phyloP scores from a whole-genome alignment of 2,888 invertebrate species.

The Cantharis lateralis region DNA sequence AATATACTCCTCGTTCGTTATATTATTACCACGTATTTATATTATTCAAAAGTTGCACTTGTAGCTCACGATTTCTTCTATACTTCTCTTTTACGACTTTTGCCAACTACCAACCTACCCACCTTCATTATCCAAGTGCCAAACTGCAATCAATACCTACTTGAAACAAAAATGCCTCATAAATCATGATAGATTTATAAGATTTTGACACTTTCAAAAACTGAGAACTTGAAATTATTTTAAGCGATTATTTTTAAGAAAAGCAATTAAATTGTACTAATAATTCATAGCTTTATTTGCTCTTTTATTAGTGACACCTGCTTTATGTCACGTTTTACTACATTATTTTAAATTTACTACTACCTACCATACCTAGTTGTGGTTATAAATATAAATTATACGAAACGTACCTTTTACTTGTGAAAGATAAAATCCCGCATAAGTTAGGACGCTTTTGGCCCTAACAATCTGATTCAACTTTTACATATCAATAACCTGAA shows the following conservation, averaged over 20 bases:
- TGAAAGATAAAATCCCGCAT: conserved; percentile 15
- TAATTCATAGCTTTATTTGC: conserved; percentile 36
- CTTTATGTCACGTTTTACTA: conserved; percentile 44
- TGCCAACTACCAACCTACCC: background rate
- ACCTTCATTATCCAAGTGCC: background rate
- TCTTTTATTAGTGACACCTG: conserved; percentile 47
- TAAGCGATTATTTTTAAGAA: conserved; percentile 40
- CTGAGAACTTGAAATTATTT: conserved; percentile 36
- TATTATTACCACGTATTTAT: background rate
- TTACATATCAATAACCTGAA: conserved; percentile 6
- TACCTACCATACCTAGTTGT: conserved; percentile 32
- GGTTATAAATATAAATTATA: conserved; percentile 29
- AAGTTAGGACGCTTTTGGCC: conserved; percentile 8
- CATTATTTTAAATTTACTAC: conserved; percentile 43
- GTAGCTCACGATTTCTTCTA: background rate
- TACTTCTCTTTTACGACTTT: background rate
- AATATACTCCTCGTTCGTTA: background rate
- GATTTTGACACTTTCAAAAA: conserved; percentile 34
- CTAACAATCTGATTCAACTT: conserved; percentile 10
- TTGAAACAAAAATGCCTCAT: background rate
- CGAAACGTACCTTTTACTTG: conserved; percentile 20
- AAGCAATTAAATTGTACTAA: conserved; percentile 45
- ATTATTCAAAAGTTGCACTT: background rate
- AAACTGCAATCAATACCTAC: background rate
- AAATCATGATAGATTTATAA: conserved; percentile 34